Base-by-base conservation (phyloP, 2,797 vertebrate species). In the Dromococcyx pavoninus region DNA sequence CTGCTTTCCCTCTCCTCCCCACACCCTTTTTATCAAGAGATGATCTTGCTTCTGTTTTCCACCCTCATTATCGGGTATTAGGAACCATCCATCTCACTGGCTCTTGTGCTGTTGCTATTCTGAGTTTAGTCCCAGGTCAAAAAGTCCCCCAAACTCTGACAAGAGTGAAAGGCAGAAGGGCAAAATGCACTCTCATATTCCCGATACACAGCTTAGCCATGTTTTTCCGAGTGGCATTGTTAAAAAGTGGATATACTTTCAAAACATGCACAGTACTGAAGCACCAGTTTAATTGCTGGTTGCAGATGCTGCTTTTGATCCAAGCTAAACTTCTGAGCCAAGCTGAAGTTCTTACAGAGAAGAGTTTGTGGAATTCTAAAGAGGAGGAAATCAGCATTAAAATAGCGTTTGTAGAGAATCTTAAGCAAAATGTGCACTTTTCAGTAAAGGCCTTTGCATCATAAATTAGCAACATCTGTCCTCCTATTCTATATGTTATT, bases 381-480 rank as follows among this genome's bases (percentile, higher is more conserved):
- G 94, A 93, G 89, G 79, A 95, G 89, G 91, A 96, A 97, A 96
- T 96, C 94, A 94, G 91, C 94, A 96, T 96, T 95, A 94, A 94
- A 96, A 94, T 95, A 96, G 72, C 60, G 4, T 93, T 95, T 88
- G 83, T 94, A 69, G 80, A 94, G 94, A 96, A 95, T 94, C 95
- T 94, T 94, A 96, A 96, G 95, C 90, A 95, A 94, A 93, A 94
- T 93, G 86, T 94, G 93, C 88, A 95, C 88, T 94, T 96, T 84
- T 96, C 91, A 94, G 71, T 82, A 58, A 72, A 93, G 88, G 88
- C 94, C 95, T 94, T 90, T 93, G 90, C 96, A 95, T 96, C 88
- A 51, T 91, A 96, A 94, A 96, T 97, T 95, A 93, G 83, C 90
- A 94, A 95, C 93, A 96, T 95, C 95, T 95, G 94, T 96, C 96